Conservation (phyloP, 2,888 invertebrate genomes). For the Lepidochitona cinerea region DNA sequence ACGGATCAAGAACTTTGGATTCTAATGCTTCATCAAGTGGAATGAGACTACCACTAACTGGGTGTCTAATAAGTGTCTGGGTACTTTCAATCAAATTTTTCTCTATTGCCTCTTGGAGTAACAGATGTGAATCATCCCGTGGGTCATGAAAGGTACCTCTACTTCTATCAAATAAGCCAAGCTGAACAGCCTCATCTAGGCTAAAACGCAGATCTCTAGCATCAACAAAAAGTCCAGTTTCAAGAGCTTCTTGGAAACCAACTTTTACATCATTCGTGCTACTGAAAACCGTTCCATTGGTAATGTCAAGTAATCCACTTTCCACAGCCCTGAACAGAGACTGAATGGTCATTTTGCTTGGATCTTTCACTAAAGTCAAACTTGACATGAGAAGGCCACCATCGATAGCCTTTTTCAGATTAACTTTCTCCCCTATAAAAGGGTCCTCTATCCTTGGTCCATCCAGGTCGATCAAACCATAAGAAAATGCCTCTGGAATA, state of each 20-base stretch:
- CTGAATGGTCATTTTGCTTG: conserved; percentile 15
- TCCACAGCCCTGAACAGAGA: background rate
- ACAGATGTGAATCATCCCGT: conserved; percentile 35
- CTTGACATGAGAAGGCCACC: conserved; percentile 52
- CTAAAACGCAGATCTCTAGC: background rate
- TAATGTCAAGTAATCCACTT: background rate
- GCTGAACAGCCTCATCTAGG: background rate
- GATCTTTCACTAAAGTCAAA: conserved; percentile 46
- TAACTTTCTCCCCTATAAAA: conserved; percentile 46
- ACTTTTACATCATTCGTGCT: conserved; percentile 71
- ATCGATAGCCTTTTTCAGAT: conserved; percentile 53
- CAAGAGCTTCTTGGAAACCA: conserved; percentile 81
- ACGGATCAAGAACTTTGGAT: conserved; percentile 82
- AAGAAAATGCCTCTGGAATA: conserved; percentile 39
- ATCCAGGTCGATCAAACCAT: conserved; percentile 41
- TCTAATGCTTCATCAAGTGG: conserved; percentile 86
- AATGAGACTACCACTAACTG: conserved; percentile 83
- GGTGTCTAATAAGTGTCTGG: conserved; percentile 75
- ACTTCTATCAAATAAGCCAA: conserved; percentile 39
- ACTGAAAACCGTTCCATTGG: background rate
- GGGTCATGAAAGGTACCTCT: conserved; percentile 41
- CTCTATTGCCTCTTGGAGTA: conserved; percentile 75
- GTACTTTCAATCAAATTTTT: conserved; percentile 37
- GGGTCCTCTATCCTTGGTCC: conserved; percentile 50
- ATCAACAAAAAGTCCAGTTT: conserved; percentile 76